Percentiles rank a stretch among this genome's conserved stretches.
Conservation (phyloP, 1,140 invertebrate genomes). For the Formica exsecta region DNA sequence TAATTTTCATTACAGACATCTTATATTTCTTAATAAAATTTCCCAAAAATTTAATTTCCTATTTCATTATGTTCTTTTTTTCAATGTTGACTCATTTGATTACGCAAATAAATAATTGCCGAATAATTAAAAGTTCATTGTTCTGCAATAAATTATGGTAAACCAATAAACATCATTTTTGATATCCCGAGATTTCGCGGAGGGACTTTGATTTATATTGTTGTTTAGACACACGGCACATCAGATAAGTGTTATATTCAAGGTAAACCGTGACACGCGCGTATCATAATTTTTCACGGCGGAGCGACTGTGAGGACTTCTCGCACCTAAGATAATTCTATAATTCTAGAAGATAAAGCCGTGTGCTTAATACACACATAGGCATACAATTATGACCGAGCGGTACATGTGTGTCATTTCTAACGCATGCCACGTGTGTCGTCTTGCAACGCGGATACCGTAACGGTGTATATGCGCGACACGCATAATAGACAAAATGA, state of each 20-base stretch:
- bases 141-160: neutral
- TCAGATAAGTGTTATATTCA: conserved; percentile 34
- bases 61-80: neutral
- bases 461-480: conserved; percentile 13
- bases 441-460: conserved; percentile 49
- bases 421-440: conserved; percentile 70
- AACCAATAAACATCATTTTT: neutral
- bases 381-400: conserved; percentile 7
- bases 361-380: neutral
- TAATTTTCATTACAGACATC: neutral
- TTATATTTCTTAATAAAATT: neutral
- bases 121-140: neutral
- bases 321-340: conserved; percentile 5
- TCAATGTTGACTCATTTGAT: neutral
- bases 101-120: neutral
- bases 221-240: neutral
- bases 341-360: neutral
- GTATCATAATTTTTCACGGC: conserved; percentile 25
- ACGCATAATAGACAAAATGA: neutral
- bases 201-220: conserved; percentile 18
- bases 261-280: conserved; percentile 37
- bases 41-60: neutral
- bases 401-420: conserved; percentile 48
- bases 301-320: neutral
- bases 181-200: neutral